These are phyloP conservation scores for Actinemys pallida DNA, from an alignment of 2,113 vertebrate genomes.

Conservation along the genomic window DNA sequence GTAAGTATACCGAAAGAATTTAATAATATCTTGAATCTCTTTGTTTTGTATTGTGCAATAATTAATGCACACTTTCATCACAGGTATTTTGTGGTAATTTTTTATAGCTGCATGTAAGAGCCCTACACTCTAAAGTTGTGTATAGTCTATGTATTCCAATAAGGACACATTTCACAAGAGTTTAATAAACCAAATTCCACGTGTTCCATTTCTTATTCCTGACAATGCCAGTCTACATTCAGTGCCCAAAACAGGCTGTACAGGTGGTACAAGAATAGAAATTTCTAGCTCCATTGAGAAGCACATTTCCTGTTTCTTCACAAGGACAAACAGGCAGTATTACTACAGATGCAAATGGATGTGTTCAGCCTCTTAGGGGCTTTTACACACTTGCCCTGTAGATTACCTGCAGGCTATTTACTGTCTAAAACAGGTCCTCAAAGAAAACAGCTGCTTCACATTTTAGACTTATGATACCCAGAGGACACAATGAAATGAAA, in stretches of 20 bases:
- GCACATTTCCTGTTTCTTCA: not conserved
- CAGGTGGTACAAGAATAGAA: not conserved
- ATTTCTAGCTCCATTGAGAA: not conserved
- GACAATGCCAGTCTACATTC: not conserved
- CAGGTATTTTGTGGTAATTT: not conserved
- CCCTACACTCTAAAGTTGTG: not conserved
- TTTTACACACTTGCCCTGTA: conserved; percentile 12
- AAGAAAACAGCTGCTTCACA: conserved; percentile 29
- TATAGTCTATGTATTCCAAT: not conserved
- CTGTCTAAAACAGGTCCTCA: conserved; percentile 27
- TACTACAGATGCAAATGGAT: conserved; percentile 30
- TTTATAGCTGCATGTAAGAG: not conserved
- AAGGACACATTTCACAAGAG: not conserved
- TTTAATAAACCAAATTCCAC: not conserved
- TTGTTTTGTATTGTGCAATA: not conserved
- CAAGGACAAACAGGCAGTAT: not conserved
- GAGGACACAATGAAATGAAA: conserved; percentile 16
- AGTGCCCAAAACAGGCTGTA: not conserved
- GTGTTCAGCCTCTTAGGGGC: not conserved
- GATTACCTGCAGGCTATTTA: conserved; percentile 30
- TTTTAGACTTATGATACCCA: not conserved
- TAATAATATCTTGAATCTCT: not conserved
- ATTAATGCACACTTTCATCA: not conserved
- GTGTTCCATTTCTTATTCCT: not conserved
- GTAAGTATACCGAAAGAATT: not conserved